These are phyloP conservation scores for Drosophila vallismaia DNA, from an alignment of 2,888 invertebrate genomes.

Conservation along the genomic window DNA sequence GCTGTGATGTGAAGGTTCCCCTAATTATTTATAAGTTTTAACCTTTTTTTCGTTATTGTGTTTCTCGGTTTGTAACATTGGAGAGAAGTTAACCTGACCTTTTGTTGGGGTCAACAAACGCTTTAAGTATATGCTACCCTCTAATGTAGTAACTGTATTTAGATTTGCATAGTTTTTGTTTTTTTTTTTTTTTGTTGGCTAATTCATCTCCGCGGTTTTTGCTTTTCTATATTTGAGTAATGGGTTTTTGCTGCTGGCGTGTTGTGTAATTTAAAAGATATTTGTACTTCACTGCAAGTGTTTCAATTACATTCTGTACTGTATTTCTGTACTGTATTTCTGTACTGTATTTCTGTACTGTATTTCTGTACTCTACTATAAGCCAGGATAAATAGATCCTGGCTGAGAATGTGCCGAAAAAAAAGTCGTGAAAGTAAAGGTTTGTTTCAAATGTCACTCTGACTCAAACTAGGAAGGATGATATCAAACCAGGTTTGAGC, in stretches of 20 bases:
- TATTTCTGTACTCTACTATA: constrained; percentile 9
- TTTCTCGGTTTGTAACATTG: constrained; percentile 24
- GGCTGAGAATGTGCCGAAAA: constrained; percentile 20
- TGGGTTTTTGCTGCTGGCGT: constrained; percentile 16
- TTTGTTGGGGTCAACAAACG: constrained; percentile 17
- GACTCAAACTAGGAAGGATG: constrained; percentile 18
- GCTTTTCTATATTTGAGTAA: constrained; percentile 33
- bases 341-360: constrained; percentile 17
- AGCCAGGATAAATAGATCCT: too few relatives aligned
- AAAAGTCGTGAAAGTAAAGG: constrained; percentile 2
- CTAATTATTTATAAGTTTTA: constrained; percentile 61
- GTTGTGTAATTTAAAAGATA: constrained; percentile 63
- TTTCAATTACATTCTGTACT: constrained; percentile 57
- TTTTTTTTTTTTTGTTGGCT: constrained; percentile 68
- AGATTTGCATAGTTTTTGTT: constrained; percentile 40
- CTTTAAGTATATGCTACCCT: constrained; percentile 53
- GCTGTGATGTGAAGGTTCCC: constrained; percentile 56
- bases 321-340: constrained; percentile 12
- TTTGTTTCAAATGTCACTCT: constrained; percentile 28
- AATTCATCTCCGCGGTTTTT: constrained; percentile 60
- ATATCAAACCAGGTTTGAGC: constrained; percentile 8
- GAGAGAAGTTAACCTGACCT: constrained; percentile 1
- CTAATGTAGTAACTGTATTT: constrained; percentile 65
- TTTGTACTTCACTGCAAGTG: constrained; percentile 83
- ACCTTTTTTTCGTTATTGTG: constrained; percentile 28